Conservation (phyloP, 2,888 invertebrate species). For the Cartodere bifasciata region DNA sequence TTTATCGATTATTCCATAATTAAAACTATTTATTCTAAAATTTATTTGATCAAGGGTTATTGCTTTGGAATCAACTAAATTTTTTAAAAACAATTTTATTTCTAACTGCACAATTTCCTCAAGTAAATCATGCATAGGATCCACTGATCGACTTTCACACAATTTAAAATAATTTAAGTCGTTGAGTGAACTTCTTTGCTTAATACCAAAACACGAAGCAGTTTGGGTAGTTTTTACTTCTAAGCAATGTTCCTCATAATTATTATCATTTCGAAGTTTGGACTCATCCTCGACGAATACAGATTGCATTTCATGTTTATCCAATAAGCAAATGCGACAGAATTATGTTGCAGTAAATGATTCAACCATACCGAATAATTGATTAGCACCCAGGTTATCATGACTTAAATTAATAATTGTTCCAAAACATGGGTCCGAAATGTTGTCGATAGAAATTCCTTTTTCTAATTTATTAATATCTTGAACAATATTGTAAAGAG, state of each 20-base stretch:
- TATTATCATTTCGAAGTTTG: not conserved
- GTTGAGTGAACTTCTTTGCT: constrained; percentile 9
- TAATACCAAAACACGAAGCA: not conserved
- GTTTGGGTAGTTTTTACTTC: not conserved
- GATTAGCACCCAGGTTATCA: constrained; percentile 1
- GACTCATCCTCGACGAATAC: not conserved
- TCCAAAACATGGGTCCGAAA: too few relatives aligned
- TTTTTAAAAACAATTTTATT: constrained; percentile 10
- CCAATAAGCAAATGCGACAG: not conserved
- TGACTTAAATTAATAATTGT: too few relatives aligned
- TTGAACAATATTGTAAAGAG: too few relatives aligned
- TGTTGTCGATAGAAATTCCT: too few relatives aligned
- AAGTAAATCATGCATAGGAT: constrained; percentile 16
- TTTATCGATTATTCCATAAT: constrained; percentile 7
- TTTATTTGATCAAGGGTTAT: constrained; percentile 8
- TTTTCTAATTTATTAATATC: too few relatives aligned
- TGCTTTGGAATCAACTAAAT: constrained; percentile 5
- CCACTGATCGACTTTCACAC: constrained; percentile 10
- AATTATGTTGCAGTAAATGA: not conserved
- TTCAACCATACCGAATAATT: constrained; percentile 1
- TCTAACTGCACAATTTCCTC: constrained; percentile 14
- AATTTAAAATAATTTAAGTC: constrained; percentile 14
- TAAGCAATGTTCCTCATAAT: constrained; percentile 1
- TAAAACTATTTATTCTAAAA: constrained; percentile 8
- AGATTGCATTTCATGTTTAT: not conserved